A percentile compares a stretch with the other conserved stretches of the same genome.
Conservation (phyloP, 2,888 invertebrate species). For the Axea sp. region DNA sequence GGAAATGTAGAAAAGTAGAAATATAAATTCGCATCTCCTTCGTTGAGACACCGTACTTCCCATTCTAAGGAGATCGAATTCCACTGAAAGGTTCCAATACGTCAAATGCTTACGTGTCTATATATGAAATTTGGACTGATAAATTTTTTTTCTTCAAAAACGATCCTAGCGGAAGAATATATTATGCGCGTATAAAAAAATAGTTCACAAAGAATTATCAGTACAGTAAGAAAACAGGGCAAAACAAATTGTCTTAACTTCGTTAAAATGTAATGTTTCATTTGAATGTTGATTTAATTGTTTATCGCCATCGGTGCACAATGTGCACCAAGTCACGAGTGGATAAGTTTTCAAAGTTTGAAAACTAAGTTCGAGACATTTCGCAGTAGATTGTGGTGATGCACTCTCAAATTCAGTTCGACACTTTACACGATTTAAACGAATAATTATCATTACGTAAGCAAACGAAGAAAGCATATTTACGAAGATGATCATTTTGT, state of each 20-base stretch:
- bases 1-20: slow-evolving; percentile 58
- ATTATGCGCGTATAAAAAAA: too few species aligned
- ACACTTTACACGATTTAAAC: slow-evolving; percentile 58
- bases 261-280: slow-evolving; percentile 43
- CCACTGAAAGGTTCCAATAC: slow-evolving; percentile 57
- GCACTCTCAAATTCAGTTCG: slow-evolving; percentile 56
- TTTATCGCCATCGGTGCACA: slow-evolving; percentile 48
- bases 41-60: slow-evolving; percentile 55
- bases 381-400: slow-evolving; percentile 50
- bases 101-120: slow-evolving; percentile 52
- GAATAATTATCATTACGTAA: slow-evolving; percentile 54
- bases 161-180: background rate
- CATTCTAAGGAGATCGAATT: slow-evolving; percentile 58
- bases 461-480: slow-evolving; percentile 26
- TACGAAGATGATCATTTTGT: slow-evolving; percentile 4
- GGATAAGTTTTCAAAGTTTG: slow-evolving; percentile 56
- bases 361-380: slow-evolving; percentile 44
- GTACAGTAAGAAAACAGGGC: slow-evolving; percentile 4
- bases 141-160: slow-evolving; percentile 26
- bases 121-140: slow-evolving; percentile 47
- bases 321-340: slow-evolving; percentile 55
- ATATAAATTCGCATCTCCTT: slow-evolving; percentile 59
- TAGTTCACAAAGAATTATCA: too few species aligned
- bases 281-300: slow-evolving; percentile 53
- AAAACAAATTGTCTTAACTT: slow-evolving; percentile 36